Percentiles rank a stretch among this genome's conserved stretches.
These are phyloP conservation scores for Protosalanx chinensis DNA, from an alignment of 2,797 vertebrate genomes.

Conservation along the genomic window DNA sequence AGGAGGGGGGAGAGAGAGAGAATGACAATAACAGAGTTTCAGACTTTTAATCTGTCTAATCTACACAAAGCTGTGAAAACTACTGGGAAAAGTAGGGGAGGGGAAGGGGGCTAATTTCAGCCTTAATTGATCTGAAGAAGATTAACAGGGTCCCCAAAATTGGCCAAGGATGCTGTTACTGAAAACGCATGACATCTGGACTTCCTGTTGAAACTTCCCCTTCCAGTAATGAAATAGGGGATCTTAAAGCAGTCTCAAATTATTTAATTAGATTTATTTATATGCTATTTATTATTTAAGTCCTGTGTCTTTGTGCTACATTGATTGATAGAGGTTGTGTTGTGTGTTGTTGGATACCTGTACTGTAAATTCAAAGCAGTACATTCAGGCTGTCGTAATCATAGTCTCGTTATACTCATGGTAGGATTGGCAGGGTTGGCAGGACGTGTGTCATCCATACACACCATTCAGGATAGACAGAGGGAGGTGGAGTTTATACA, in stretches of 20 bases:
- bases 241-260: too few species aligned
- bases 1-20: constrained; percentile 27
- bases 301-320: too few species aligned
- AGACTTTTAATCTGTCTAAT: constrained; percentile 73
- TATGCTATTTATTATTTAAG: too few species aligned
- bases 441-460: not conserved
- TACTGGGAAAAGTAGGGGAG: constrained; percentile 37
- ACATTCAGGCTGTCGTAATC: not conserved
- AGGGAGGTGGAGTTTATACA: too few species aligned
- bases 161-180: constrained; percentile 56
- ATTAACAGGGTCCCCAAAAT: constrained; percentile 65
- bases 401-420: not conserved
- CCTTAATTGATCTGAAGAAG: constrained; percentile 61
- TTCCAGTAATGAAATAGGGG: too few species aligned
- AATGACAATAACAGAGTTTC: constrained; percentile 58
- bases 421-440: not conserved
- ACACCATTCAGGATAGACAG: not conserved
- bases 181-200: constrained; percentile 47
- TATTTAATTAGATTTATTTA: too few species aligned
- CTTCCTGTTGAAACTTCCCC: constrained; percentile 37
- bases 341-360: too few species aligned
- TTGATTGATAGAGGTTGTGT: too few species aligned
- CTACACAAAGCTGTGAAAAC: constrained; percentile 66
- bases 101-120: constrained; percentile 62
- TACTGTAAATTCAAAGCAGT: not conserved